Evolutionary conservation across 2,888 invertebrate species (phyloP).

Genomic region (Epiblema foenella): DNA sequence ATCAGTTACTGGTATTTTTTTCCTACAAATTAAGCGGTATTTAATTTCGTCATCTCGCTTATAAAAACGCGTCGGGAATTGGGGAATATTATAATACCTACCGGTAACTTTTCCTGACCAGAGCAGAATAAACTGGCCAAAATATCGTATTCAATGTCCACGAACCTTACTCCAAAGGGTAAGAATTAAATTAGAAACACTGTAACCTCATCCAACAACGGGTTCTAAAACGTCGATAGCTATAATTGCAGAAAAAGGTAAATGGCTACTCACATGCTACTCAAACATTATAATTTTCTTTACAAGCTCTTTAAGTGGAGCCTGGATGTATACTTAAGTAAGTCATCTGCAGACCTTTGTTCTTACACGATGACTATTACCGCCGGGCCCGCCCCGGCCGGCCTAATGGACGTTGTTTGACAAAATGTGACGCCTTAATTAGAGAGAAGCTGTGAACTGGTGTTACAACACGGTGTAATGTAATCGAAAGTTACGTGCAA

Average conservation of each 20-base stretch:
- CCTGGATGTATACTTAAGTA: constrained; percentile 39
- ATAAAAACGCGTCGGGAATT: too few relatives aligned
- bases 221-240: constrained; percentile 28
- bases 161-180: neutral
- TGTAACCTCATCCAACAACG: constrained; percentile 21
- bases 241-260: constrained; percentile 30
- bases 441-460: constrained; percentile 56
- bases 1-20: too few relatives aligned
- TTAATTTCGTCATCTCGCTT: too few relatives aligned
- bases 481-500: constrained; percentile 43
- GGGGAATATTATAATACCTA: too few relatives aligned
- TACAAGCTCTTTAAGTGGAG: constrained; percentile 41
- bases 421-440: constrained; percentile 78
- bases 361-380: constrained; percentile 38
- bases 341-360: constrained; percentile 42
- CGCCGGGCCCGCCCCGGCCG: constrained; percentile 61
- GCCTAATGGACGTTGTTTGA: constrained; percentile 77
- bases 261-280: constrained; percentile 39
- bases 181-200: neutral
- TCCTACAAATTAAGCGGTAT: too few relatives aligned
- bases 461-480: constrained; percentile 49
- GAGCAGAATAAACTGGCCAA: neutral
- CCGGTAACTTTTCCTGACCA: too few relatives aligned
- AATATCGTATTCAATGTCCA: neutral
- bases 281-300: constrained; percentile 40